These are phyloP conservation scores for Cosmopolites sordidus DNA, from an alignment of 2,888 invertebrate genomes.

Conservation along the genomic window DNA sequence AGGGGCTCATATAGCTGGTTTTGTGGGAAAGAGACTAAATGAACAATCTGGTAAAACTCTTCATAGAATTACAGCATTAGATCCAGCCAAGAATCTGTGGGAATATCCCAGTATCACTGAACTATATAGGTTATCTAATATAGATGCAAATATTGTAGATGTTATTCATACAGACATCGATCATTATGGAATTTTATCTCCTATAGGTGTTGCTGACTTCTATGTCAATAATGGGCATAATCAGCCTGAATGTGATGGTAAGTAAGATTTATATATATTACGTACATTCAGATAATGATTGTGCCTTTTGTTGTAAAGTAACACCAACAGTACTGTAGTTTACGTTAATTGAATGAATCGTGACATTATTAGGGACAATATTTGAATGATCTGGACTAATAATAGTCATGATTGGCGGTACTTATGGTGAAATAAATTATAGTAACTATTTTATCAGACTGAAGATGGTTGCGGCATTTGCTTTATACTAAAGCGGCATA, in stretches of 20 bases:
- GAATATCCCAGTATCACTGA: not conserved
- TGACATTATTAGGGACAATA: too few species aligned
- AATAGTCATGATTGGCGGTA: too few species aligned
- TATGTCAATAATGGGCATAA: slow-evolving; percentile 14
- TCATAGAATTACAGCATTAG: slow-evolving; percentile 3
- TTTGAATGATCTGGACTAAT: too few species aligned
- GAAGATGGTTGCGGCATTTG: too few species aligned
- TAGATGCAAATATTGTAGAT: slow-evolving; percentile 13
- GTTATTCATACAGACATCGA: slow-evolving; percentile 12
- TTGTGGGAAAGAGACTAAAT: not conserved
- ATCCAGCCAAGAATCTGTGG: slow-evolving; percentile 3
- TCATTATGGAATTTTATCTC: slow-evolving; percentile 7
- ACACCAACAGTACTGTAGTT: too few species aligned
- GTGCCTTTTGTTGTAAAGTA: too few species aligned
- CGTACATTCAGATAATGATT: too few species aligned
- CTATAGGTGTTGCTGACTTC: slow-evolving; percentile 8
- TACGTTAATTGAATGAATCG: too few species aligned
- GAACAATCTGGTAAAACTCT: not conserved
- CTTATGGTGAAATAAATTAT: too few species aligned
- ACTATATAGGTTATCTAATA: not conserved
- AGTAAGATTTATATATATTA: too few species aligned
- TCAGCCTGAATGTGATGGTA: slow-evolving; percentile 11
- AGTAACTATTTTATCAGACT: too few species aligned
- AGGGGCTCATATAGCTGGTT: slow-evolving; percentile 3
- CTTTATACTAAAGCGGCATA: too few species aligned